Evolutionary conservation across 2,888 invertebrate genomes (phyloP).

Genomic region (Drosophila bunnanda): DNA sequence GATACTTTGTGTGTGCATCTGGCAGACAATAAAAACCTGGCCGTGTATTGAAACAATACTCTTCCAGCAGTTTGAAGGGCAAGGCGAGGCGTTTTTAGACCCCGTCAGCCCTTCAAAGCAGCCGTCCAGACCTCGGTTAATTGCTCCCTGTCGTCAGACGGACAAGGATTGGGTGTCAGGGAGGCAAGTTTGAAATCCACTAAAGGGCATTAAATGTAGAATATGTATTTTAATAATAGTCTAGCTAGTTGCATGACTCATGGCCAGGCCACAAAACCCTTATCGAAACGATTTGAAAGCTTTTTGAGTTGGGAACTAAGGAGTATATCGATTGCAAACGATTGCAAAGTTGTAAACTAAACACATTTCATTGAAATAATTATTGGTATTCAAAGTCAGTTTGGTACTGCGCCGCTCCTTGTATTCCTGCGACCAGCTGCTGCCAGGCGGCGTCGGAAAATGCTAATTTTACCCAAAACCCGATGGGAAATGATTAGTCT

Average conservation of each 20-base stretch:
- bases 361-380: not conserved
- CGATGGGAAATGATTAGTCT: conserved; percentile 56
- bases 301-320: not conserved
- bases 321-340: not conserved
- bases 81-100: conserved; percentile 15
- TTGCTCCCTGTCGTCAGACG: conserved; percentile 24
- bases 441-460: conserved; percentile 60
- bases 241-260: conserved; percentile 7
- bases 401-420: not conserved
- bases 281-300: not conserved
- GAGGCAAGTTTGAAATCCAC: conserved; percentile 38
- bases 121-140: conserved; percentile 24
- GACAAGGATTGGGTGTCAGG: not conserved
- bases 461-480: conserved; percentile 69
- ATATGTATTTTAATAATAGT: conserved; percentile 37
- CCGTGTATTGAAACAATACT: conserved; percentile 21
- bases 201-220: conserved; percentile 37
- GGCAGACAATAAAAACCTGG: conserved; percentile 64
- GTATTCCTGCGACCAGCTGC: conserved; percentile 56
- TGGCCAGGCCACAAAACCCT: not conserved
- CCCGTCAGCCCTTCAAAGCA: conserved; percentile 9
- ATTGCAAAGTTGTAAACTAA: not conserved
- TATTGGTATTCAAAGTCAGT: not conserved
- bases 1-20: conserved; percentile 28
- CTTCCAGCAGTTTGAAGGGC: conserved; percentile 37